Base-by-base conservation (phyloP, 2,888 invertebrate species). In the Fragum sueziense region DNA sequence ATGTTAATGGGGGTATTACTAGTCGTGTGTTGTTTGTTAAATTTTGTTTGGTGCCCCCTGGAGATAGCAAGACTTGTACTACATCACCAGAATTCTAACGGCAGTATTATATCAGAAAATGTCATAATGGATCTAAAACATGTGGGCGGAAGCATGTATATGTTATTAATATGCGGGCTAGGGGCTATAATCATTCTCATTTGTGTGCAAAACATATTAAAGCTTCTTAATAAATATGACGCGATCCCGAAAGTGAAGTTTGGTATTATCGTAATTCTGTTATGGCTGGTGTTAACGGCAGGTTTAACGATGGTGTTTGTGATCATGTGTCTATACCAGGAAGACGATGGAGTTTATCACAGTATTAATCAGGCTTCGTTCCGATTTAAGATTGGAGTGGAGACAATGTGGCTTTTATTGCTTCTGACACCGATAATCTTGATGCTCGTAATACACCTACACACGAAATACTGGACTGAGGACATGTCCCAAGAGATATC, bases 31-130 rank as follows among this genome's bases (percentile, higher is more conserved):
- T 84, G 88, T 74, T 61, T 87, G 41, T 86, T 89, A 70, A 88
- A 88, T 76, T 75, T 90, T 37, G 70, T 90, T 37, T 91, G 90
- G 88, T 87, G 87, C 67, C 90, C 91, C 7, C 68, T 89, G 61
- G 90, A 91, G 76, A 87, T 90, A 14, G 73, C 82, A n/a, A 87
- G 88, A 51, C 85, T 90, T 6, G 81, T 90, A 20, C 69, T 85
- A 57, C 86, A 87, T 74, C 85, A 88, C 33, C 83, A 85, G 74
- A 85, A 86, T 68, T 72, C 77, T 11, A 82, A 82, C 54, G 70
- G 65, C 27, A 81, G 74, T 67, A 51, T 67, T 2, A 67, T 75
- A 33, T 65, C 72, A n/a, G 33, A 59, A n/a, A 54, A 77, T 11
- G 76, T 73, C 34, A 73, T 79, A 29, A 67, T 68, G 7, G 80